Conservation (phyloP, 2,797 vertebrate species). For the Coreius guichenoti region DNA sequence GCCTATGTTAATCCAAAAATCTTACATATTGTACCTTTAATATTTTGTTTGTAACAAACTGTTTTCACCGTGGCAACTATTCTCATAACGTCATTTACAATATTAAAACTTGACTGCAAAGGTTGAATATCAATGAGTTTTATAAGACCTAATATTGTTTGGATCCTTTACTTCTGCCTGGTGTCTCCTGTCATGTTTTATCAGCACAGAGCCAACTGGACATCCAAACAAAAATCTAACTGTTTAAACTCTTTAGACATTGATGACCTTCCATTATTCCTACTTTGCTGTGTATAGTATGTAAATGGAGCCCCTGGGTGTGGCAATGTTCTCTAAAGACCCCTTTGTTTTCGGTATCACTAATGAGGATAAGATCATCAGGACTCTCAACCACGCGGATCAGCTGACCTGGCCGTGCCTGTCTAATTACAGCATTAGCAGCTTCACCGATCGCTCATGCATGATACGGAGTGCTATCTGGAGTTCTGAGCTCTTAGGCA, state of each 20-base stretch:
- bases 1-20: too few species aligned
- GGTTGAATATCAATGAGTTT: background rate
- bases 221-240: background rate
- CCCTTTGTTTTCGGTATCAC: slow-evolving; percentile 58
- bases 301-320: slow-evolving; percentile 49
- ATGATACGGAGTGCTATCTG: slow-evolving; percentile 54
- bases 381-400: slow-evolving; percentile 54
- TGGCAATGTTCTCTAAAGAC: slow-evolving; percentile 49
- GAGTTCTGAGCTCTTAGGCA: slow-evolving; percentile 52
- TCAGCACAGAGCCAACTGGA: background rate
- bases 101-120: background rate
- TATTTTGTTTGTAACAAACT: background rate
- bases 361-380: slow-evolving; percentile 61
- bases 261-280: slow-evolving; percentile 30
- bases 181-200: background rate
- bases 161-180: background rate
- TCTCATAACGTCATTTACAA: background rate
- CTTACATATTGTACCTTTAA: too few species aligned
- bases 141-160: background rate
- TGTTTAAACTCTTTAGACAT: background rate
- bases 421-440: slow-evolving; percentile 66
- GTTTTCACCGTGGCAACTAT: background rate
- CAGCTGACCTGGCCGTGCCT: slow-evolving; percentile 61
- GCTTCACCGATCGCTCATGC: slow-evolving; percentile 61
- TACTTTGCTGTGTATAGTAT: slow-evolving; percentile 42